A percentile compares a stretch with the other conserved stretches of the same genome.
Evolutionary conservation across 2,888 invertebrate species (phyloP).

Genomic region (Noctua fimbriata): DNA sequence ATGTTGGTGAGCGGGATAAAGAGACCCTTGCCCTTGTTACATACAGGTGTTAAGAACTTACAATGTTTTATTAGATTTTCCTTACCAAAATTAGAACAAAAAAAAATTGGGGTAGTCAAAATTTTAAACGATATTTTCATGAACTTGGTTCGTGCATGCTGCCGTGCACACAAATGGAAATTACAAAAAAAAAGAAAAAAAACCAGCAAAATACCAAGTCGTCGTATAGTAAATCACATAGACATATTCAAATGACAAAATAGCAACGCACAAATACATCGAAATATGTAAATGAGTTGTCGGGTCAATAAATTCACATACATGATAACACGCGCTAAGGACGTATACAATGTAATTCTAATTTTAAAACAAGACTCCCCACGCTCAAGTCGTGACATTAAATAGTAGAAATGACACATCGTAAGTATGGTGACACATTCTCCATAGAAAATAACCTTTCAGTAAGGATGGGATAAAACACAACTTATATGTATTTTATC

Average conservation of each 20-base stretch:
- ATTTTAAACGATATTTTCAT: neutral
- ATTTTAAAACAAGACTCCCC: slow-evolving; percentile 65
- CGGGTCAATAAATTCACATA: slow-evolving; percentile 53
- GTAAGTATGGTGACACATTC: slow-evolving; percentile 50
- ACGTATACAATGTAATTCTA: slow-evolving; percentile 56
- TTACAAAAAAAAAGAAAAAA: neutral
- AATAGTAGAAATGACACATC: slow-evolving; percentile 59
- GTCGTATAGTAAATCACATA: slow-evolving; percentile 1
- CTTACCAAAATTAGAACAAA: neutral
- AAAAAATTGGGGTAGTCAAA: neutral
- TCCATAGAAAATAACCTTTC: slow-evolving; percentile 43
- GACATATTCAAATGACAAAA: slow-evolving; percentile 20
- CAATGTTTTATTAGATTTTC: neutral
- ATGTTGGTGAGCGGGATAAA: slow-evolving; percentile 68
- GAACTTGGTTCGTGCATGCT: slow-evolving; percentile 25
- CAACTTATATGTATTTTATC: neutral
- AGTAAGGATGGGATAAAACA: slow-evolving; percentile 6
- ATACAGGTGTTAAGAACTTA: slow-evolving; percentile 43
- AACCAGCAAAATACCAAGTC: neutral
- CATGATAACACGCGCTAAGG: slow-evolving; percentile 44
- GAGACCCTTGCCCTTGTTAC: slow-evolving; percentile 51
- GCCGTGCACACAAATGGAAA: neutral
- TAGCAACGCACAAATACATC: slow-evolving; percentile 16
- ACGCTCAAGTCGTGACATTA: slow-evolving; percentile 56
- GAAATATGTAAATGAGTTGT: slow-evolving; percentile 41